These are phyloP conservation scores for Ictalurus punctatus DNA, from an alignment of 2,113 vertebrate species.

Conservation along the genomic window DNA sequence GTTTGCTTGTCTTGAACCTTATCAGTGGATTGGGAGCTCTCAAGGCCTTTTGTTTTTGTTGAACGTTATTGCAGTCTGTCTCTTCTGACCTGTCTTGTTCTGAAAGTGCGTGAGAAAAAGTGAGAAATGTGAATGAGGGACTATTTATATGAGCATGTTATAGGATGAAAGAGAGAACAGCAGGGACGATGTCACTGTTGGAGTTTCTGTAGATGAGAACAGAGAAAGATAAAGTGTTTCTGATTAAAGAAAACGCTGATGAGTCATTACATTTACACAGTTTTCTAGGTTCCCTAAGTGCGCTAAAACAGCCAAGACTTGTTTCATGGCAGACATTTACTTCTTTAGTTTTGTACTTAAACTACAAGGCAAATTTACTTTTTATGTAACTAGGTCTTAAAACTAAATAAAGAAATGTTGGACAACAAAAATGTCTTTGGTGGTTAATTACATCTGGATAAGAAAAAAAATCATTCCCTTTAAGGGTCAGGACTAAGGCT, in stretches of 20 bases:
- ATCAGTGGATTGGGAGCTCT: neutral
- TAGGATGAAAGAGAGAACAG: neutral
- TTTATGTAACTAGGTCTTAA: neutral
- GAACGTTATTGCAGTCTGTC: constrained; percentile 65
- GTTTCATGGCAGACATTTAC: neutral
- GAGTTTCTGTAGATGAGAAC: neutral
- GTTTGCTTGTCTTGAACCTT: neutral
- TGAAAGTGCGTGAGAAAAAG: constrained; percentile 65
- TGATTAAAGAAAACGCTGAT: neutral
- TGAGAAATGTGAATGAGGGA: constrained; percentile 34
- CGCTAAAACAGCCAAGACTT: neutral
- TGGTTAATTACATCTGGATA: neutral
- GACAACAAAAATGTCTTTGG: neutral
- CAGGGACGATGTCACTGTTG: constrained; percentile 4
- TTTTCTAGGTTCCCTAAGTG: neutral
- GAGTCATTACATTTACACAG: neutral
- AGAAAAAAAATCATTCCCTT: neutral
- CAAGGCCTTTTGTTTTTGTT: constrained; percentile 52
- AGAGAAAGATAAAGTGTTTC: neutral
- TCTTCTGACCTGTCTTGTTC: constrained; percentile 68
- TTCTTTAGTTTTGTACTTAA: neutral
- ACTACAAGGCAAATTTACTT: neutral
- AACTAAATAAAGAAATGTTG: neutral
- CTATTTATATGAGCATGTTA: neutral
- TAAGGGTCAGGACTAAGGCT: neutral